These are phyloP conservation scores for Barypeithes pellucidus DNA, from an alignment of 2,888 invertebrate genomes.

Conservation along the genomic window DNA sequence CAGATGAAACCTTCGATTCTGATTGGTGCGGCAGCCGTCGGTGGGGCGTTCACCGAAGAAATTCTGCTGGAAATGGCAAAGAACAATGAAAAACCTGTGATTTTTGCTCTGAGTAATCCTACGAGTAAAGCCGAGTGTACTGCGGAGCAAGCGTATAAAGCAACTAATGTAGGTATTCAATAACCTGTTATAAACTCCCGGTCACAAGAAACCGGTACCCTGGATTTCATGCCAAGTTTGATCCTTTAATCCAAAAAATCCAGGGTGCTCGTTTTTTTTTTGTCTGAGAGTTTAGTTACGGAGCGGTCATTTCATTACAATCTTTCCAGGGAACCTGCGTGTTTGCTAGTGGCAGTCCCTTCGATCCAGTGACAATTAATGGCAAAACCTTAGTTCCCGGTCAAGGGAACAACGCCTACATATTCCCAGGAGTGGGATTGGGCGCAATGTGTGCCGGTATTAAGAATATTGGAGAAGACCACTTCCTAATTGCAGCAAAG, in stretches of 20 bases:
- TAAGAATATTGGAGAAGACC: conserved; percentile 93
- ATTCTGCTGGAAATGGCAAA: conserved; percentile 90
- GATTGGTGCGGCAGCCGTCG: conserved; percentile 91
- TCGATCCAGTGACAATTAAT: conserved; percentile 86
- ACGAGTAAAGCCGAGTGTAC: conserved; percentile 99
- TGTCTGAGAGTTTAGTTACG: too few species aligned
- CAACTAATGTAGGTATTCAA: conserved; percentile 81
- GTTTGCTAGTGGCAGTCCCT: conserved; percentile 97
- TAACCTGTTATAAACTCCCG: background rate
- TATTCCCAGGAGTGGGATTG: conserved; percentile 84
- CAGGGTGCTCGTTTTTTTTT: too few species aligned
- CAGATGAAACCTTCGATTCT: conserved; percentile 87
- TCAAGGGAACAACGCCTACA: conserved; percentile 98
- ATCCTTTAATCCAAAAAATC: too few species aligned
- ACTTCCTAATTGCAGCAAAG: conserved; percentile 96
- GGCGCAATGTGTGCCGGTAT: conserved; percentile 81
- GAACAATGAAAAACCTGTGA: conserved; percentile 90
- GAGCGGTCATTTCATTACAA: too few species aligned
- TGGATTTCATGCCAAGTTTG: too few species aligned
- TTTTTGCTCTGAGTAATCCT: conserved; percentile 98
- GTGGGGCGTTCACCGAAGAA: conserved; percentile 91
- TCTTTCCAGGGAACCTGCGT: conserved; percentile 86
- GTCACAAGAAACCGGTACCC: too few species aligned
- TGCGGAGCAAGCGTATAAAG: conserved; percentile 93
- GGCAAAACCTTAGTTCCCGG: conserved; percentile 91